Base-by-base conservation (phyloP, 2,888 invertebrate species). In the Scaptomyza cyrtandrae region DNA sequence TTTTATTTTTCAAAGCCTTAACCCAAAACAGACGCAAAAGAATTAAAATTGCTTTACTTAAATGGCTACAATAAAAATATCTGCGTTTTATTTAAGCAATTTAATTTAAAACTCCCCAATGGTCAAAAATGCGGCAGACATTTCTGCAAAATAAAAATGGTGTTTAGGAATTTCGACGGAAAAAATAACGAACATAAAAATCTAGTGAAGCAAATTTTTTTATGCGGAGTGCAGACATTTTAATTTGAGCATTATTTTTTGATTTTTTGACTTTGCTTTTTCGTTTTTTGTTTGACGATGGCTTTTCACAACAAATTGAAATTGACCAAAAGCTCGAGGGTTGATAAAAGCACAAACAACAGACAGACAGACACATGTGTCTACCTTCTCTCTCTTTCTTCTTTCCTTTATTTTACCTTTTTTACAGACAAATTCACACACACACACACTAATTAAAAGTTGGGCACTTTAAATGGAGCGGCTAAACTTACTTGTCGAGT, bases 211-310 rank as follows among this genome's bases (percentile, higher is more conserved):
- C 61, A 72, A 41, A 63, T 84, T 80, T 84, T 80, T 65, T 56
- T 57, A 60, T 67, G 64, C 45, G 60, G 56, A 66, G 53, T 52
- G 69, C 63, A 68, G 78, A 80, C 86, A 85, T 86, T 85, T 85
- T 86, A 75, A 81, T 88, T 86, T 84, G 57, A 54, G 69, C 58
- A 71, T 84, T 71, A 75, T 87, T 89, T 87, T 41, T 85, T 87
- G 85, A 89, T 85, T 86, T 80, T 82, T 73, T 49, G 52, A 71
- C 55, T 67, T 69, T 71, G 53, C 35, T 56, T 41, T 24, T 24
- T 24, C 24, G 24, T 24, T 24, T 0, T 24, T 24, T 24, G 24
- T 24, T 29, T 19, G 53, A 48, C 46, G 44, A 43, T 24, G 13
- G 58, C 41, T 19, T 61, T 68, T 65, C 29, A 37, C 29, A 66